phyloP scores from a whole-genome alignment of 2,888 invertebrate species.

The Ischnura elegans region DNA sequence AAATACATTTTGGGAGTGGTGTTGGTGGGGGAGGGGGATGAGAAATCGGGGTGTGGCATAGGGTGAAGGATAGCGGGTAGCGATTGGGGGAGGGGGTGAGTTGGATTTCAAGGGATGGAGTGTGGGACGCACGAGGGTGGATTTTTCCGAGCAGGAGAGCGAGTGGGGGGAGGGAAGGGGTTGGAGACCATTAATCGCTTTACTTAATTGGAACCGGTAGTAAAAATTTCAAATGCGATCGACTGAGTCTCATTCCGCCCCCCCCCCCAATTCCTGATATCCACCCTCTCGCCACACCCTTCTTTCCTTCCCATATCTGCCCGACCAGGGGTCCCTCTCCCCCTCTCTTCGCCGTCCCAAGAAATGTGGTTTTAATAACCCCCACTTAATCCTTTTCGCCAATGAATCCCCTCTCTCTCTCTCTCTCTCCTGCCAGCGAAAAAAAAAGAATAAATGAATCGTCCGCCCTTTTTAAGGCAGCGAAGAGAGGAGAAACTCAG shows the following conservation, averaged over 20 bases:
- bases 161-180: background rate
- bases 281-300: background rate
- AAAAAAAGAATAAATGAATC: no score
- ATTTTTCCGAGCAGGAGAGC: no score
- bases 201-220: conserved; percentile 55
- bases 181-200: conserved; percentile 23
- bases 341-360: background rate
- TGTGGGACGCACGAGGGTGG: background rate
- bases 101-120: background rate
- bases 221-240: conserved; percentile 55
- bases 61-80: background rate
- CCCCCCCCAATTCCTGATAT: background rate
- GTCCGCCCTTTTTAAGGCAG: background rate
- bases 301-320: background rate
- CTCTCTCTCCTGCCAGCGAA: no score
- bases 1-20: background rate
- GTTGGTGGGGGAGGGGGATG: background rate
- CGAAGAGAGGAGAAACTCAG: background rate
- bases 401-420: background rate
- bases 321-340: background rate
- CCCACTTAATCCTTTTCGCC: conserved; percentile 8
- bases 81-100: background rate
- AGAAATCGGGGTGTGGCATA: background rate
- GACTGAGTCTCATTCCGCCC: background rate
- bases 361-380: conserved; percentile 58